These are phyloP conservation scores for Microvelia longipes DNA, from an alignment of 1,140 invertebrate genomes.

Conservation along the genomic window DNA sequence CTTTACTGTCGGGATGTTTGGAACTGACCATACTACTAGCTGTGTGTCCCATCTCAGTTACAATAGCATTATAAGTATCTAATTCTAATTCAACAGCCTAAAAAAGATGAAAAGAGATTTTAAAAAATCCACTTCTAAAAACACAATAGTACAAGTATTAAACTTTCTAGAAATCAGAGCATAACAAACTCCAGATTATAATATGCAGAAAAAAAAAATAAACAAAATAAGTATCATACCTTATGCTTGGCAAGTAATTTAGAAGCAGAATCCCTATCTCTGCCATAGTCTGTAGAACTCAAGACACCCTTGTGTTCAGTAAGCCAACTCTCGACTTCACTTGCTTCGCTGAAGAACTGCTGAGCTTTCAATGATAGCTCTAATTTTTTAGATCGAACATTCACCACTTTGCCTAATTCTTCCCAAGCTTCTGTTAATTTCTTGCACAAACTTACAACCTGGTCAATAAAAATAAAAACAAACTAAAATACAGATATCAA, in stretches of 20 bases:
- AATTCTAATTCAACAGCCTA: constrained; percentile 78
- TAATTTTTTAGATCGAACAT: constrained; percentile 54
- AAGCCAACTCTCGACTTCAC: constrained; percentile 86
- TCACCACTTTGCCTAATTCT: constrained; percentile 48
- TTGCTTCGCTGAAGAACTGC: constrained; percentile 77
- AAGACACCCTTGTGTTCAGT: constrained; percentile 70
- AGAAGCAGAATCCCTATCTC: constrained; percentile 74
- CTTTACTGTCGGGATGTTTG: constrained; percentile 62
- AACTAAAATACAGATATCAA: too few relatives aligned
- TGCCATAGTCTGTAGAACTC: constrained; percentile 64
- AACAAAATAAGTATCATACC: too few relatives aligned
- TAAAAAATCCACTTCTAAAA: too few relatives aligned
- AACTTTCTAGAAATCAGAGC: neutral
- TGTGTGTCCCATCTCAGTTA: constrained; percentile 78
- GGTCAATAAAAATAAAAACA: constrained; percentile 14
- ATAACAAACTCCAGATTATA: neutral
- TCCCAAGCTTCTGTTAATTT: constrained; percentile 49
- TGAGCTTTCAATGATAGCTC: constrained; percentile 76
- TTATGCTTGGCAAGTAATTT: constrained; percentile 86
- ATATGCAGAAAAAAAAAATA: neutral
- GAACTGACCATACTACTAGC: constrained; percentile 60
- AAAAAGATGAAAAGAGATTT: constrained; percentile 15
- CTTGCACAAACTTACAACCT: constrained; percentile 49
- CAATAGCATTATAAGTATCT: constrained; percentile 82
- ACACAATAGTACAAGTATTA: constrained; percentile 4